Evolutionary conservation across 2,888 invertebrate genomes (phyloP), one percentile per base, ranked within the genome.

Genomic region (Philonicus albiceps): DNA sequence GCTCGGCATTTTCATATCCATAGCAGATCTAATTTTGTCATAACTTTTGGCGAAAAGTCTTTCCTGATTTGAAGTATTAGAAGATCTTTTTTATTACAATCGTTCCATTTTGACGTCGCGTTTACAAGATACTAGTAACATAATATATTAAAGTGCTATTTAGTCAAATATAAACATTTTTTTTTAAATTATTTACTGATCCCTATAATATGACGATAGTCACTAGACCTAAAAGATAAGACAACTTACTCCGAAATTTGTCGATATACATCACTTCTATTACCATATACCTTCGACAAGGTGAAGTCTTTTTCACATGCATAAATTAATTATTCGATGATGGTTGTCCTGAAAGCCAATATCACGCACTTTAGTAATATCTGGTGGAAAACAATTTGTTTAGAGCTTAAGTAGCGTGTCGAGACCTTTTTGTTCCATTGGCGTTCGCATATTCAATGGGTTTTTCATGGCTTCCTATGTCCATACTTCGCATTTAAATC

Each of bases 351-450:
- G 31, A 31, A 80, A 80, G 80, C 53, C 80, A 31, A 80, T 53
- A 80, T 49, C 80, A 80, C 80, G 80, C 80, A 80, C 80, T 80
- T 53, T 53, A 8, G 80, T 53, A 80, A 80, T 80, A 80, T 80
- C 30, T 80, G 19, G 53, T 80, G 80, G 27, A 80, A 80, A 53
- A 80, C 80, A 80, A 80, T 80, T 80, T 80, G 80, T 80, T 80
- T 40, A 19, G 27, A 80, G 34, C 53, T 31, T 49, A 80, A 80
- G 53, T 80, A 80, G 30, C 80, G 40, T 80, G 80, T 53, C 30
- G 53, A 31, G 53, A n/a, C 31, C 80, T 80, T 80, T 53, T 80
- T 80, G 80, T 80, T 53, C 80, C 16, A n/a, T 7, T 53, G 53
- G 53, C 19, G 53, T 31, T 53, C 80, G 40, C 80, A 80, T 53